Evolutionary conservation across 2,797 vertebrate species (phyloP), one percentile per base, ranked within the genome.

Genomic region (Rhodeus uyekii): DNA sequence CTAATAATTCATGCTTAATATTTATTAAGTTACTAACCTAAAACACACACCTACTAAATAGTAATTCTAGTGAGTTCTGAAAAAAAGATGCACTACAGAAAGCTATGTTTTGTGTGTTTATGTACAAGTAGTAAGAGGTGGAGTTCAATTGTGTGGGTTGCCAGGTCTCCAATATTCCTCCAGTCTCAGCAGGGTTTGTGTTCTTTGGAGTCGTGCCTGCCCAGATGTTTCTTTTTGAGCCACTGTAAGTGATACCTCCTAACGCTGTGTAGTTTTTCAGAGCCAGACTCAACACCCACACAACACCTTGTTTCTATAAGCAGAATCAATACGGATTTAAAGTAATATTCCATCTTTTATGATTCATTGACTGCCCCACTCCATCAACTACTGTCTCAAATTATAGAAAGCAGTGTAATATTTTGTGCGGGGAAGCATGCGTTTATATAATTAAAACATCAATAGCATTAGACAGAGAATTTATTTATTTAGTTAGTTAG

Each of bases 151-250:
- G 90, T 90, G 85, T 92, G 90, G 89, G 89, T 91, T 92, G 90
- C 91, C 91, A 91, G 89, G 89, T 90, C 88, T 87, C 83, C 82
- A 85, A 84, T 90, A 88, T 89, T 90, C 89, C 90, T 86, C 76
- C 68, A 72, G 73, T 90, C 88, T 89, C 90, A 87, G 90, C 91
- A 77, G 86, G 90, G 88, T 90, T 92, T 93, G 92, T 94, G 89
- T 93, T 90, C 87, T 90, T 93, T 93, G 94, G 94, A 94, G 90
- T 79, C 65, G 78, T 87, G 87, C 94, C 92, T 89, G 88, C 91
- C 93, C 95, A 95, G 93, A 95, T 95, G 94, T 95, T 95, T 94
- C 92, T 93, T 89, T 93, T 93, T 92, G 90, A 93, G 93, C 90
- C 92, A 90, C 91, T 93, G 93, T 92, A 94, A 95, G 90, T 84